Evolutionary conservation across 2,888 invertebrate genomes (phyloP).

Genomic region (Mythimna pallens): DNA sequence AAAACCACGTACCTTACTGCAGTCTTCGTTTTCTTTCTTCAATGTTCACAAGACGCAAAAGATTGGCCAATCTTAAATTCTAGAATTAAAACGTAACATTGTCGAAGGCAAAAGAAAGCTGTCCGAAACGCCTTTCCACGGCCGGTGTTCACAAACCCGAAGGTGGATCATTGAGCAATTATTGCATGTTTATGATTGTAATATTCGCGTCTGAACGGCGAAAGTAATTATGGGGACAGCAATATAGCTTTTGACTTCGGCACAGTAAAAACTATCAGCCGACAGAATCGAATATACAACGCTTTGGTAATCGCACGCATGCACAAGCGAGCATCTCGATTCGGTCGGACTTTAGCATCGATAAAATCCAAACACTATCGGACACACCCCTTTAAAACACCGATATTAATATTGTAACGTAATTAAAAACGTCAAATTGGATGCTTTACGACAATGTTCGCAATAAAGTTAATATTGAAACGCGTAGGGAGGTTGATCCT

Average conservation of each 20-base stretch:
- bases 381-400: constrained; percentile 81
- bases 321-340: constrained; percentile 69
- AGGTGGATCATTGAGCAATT: constrained; percentile 85
- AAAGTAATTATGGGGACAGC: constrained; percentile 84
- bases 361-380: constrained; percentile 87
- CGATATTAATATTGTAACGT: constrained; percentile 76
- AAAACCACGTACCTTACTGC: constrained; percentile 82
- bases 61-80: constrained; percentile 87
- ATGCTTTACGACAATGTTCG: constrained; percentile 78
- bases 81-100: constrained; percentile 73
- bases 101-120: constrained; percentile 85
- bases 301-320: constrained; percentile 61
- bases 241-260: constrained; percentile 84
- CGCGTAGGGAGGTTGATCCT: constrained; percentile 81
- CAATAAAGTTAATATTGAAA: constrained; percentile 69
- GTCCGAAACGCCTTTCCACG: constrained; percentile 67
- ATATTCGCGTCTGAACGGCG: constrained; percentile 78
- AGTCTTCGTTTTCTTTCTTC: constrained; percentile 72
- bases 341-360: constrained; percentile 72
- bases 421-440: constrained; percentile 80
- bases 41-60: constrained; percentile 74
- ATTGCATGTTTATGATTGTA: constrained; percentile 83
- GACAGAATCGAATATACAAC: constrained; percentile 75
- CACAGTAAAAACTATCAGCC: constrained; percentile 80
- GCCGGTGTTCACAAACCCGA: constrained; percentile 69